Base-by-base conservation (phyloP, 1,140 invertebrate species). In the Cydia pomonella region DNA sequence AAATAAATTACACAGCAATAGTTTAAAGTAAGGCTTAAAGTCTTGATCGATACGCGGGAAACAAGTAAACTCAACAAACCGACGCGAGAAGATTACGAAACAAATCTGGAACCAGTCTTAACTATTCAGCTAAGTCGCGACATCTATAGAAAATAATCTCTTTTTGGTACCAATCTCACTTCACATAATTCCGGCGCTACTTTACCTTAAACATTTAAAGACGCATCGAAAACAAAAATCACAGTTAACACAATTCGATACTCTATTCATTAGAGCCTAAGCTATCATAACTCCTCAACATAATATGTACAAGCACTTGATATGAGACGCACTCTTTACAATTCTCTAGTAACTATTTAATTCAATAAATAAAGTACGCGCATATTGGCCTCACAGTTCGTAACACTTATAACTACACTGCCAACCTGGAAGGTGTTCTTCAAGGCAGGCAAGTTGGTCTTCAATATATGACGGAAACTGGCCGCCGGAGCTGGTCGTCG, bases 161-260 rank as follows among this genome's bases (percentile, higher is more conserved):
- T 93, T 92, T 93, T 93, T 92, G 91, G 90, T 92, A 90, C 83
- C 82, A 87, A 88, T 93, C 90, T 93, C 91, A 92, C 91, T 92
- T 90, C 81, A 87, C 82, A 88, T 83, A 84, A 82, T 83, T 87
- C 77, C 79, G 80, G 74, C 78, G 74, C 82, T 89, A 86, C 76
- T 71, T 83, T 83, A 85, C 86, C 86, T 88, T 84, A 85, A 80
- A 84, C 82, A 85, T 81, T 77, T 83, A 83, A 83, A 84, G 85
- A 85, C 80, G 80, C 81, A 84, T 89, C 84, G 75, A 86, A 89
- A 91, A 89, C 84, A 87, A 87, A 85, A 91, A 93, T 91, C 91
- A 93, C 91, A 93, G 88, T 87, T 84, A 76, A 83, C 64, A 69
- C 73, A 88, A 91, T 77, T 84, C 83, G 84, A 82, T 82, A 73